Evolutionary conservation across 2,888 invertebrate species (phyloP), one percentile per base, ranked within the genome.

Genomic region (Arge pagana): DNA sequence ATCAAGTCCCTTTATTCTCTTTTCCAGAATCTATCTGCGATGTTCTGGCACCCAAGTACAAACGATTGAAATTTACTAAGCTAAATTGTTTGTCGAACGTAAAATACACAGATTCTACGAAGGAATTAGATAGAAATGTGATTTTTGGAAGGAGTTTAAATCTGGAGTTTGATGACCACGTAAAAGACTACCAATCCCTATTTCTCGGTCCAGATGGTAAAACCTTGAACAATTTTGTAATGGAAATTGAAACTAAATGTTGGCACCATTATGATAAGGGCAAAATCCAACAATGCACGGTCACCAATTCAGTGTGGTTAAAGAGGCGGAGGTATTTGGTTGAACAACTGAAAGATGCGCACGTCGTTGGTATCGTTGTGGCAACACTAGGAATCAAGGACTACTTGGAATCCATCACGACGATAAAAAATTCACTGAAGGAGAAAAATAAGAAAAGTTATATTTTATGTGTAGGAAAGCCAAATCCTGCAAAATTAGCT

Each of bases 401-500:
- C 61, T 93, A 89, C 62, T 79, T 89, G 31, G 82, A 85, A 50
- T 85, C 90, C 6, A 86, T 96, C 7, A 81, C 81, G n/a, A 82
- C 87, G 50, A 77, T 95, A 61, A 88, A 90, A 72, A 75, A 81
- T 45, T 40, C 56, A 50, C 85, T 93, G 30, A 85, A 84, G 64
- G 76, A 81, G 1, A 86, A 88, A 50, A 88, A 88, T 0, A 96
- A 95, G 70, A 95, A 93, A 72, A 87, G 88, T 58, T 96, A 97
- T 70, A 87, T 93, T 37, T 86, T 98, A 50, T 92, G 91, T 18
- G 92, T 98, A 48, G 98, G 97, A 4, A 95, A 96, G 74, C 89
- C 96, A 3, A 97, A 94, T 79, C 89, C 92, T 8, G 89, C 93
- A 0, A 99, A 99, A 77, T 79, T 99, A 55, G 95, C 96, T 0